Evolutionary conservation across 2,888 invertebrate species (phyloP).

Genomic region (Pammene aurita): DNA sequence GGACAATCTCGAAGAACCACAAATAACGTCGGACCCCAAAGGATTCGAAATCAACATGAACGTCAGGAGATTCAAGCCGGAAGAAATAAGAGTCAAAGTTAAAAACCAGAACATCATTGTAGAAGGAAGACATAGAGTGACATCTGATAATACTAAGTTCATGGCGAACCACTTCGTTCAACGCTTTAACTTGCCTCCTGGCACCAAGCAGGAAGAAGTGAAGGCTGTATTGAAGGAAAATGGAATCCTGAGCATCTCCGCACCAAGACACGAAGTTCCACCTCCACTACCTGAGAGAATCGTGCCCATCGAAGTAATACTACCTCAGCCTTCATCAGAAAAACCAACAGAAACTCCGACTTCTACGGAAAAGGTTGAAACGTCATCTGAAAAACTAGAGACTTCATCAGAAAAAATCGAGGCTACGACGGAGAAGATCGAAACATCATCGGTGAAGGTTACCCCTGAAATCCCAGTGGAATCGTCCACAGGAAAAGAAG

Average conservation of each 20-base stretch:
- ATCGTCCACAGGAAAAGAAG: conserved; percentile 44
- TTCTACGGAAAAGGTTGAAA: conserved; percentile 43
- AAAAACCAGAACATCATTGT: conserved; percentile 72
- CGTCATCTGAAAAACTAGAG: conserved; percentile 49
- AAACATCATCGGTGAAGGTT: conserved; percentile 28
- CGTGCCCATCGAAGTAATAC: conserved; percentile 68
- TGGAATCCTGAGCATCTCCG: conserved; percentile 64
- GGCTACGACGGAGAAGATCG: conserved; percentile 37
- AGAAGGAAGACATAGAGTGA: conserved; percentile 69
- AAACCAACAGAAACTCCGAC: conserved; percentile 47
- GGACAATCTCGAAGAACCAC: conserved; percentile 67
- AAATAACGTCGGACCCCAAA: conserved; percentile 66
- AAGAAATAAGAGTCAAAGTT: conserved; percentile 71
- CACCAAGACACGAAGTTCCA: conserved; percentile 72
- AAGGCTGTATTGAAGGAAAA: conserved; percentile 68
- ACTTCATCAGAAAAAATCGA: conserved; percentile 25
- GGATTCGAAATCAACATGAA: conserved; percentile 67
- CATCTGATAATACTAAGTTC: conserved; percentile 59
- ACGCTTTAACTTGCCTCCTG: conserved; percentile 69
- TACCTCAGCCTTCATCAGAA: conserved; percentile 54
- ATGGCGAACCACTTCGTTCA: conserved; percentile 75
- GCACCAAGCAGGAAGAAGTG: conserved; percentile 72
- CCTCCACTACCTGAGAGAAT: conserved; percentile 71
- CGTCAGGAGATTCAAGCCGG: conserved; percentile 70
- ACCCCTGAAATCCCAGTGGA: conserved; percentile 31